phyloP scores from a whole-genome alignment of 2,888 invertebrate genomes.

The Shargacucullia verbasci region DNA sequence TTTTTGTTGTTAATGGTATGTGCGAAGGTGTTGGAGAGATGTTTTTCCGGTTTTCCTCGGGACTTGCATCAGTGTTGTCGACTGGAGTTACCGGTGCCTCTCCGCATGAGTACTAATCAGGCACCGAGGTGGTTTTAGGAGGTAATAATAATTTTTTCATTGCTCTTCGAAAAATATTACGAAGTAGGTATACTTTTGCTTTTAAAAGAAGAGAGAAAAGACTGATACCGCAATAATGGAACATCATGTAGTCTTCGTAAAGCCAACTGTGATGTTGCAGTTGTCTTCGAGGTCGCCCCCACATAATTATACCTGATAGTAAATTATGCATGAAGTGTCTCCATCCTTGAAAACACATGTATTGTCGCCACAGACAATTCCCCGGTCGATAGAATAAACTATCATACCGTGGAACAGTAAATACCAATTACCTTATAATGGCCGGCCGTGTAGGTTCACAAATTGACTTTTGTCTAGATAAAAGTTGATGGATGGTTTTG shows the following conservation, averaged over 20 bases:
- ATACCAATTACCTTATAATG: constrained; percentile 21
- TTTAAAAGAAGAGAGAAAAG: neutral
- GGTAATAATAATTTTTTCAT: too few species aligned
- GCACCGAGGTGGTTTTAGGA: too few species aligned
- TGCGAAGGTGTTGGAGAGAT: too few species aligned
- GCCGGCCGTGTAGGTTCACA: constrained; percentile 4
- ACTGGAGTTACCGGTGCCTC: too few species aligned
- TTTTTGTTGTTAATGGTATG: too few species aligned
- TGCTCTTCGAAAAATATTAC: too few species aligned
- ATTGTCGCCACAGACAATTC: constrained; percentile 18
- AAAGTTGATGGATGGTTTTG: constrained; percentile 20
- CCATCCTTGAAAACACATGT: constrained; percentile 43
- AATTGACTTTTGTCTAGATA: constrained; percentile 17
- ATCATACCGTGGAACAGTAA: constrained; percentile 21
- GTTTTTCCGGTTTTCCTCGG: too few species aligned
- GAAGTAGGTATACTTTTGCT: too few species aligned
- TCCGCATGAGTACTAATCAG: too few species aligned
- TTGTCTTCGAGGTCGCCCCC: constrained; percentile 36
- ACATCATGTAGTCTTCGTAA: neutral
- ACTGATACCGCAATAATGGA: neutral
- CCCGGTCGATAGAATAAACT: constrained; percentile 44
- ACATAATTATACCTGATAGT: constrained; percentile 14
- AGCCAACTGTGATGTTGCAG: constrained; percentile 19
- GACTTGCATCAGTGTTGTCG: too few species aligned
- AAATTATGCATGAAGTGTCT: constrained; percentile 40